Evolutionary conservation across 2,888 invertebrate species (phyloP).

Genomic region (Acrobasis suavella): DNA sequence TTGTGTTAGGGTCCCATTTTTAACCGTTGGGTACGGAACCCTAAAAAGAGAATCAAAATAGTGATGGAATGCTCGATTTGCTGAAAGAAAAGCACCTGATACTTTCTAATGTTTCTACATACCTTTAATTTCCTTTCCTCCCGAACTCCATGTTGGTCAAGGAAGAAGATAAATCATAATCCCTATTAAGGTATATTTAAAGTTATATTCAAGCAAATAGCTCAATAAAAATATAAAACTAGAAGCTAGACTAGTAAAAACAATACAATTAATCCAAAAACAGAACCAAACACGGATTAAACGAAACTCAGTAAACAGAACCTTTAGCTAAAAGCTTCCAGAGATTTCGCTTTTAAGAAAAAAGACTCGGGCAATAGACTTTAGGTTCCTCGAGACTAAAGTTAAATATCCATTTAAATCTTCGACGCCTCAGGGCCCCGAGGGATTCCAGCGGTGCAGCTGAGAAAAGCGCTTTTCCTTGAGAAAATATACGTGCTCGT

Average conservation of each 20-base stretch:
- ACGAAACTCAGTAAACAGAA: constrained; percentile 52
- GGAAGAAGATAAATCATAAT: too few relatives aligned
- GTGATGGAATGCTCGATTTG: too few relatives aligned
- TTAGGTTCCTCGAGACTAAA: constrained; percentile 77
- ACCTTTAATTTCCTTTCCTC: too few relatives aligned
- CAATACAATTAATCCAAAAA: constrained; percentile 9
- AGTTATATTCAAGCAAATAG: too few relatives aligned
- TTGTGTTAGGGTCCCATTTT: too few relatives aligned
- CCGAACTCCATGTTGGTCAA: too few relatives aligned
- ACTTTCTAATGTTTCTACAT: too few relatives aligned
- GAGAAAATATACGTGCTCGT: constrained; percentile 8
- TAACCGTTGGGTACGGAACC: too few relatives aligned
- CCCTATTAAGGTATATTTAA: too few relatives aligned
- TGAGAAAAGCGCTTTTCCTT: constrained; percentile 48
- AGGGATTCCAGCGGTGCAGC: constrained; percentile 69
- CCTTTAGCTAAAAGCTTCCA: constrained; percentile 72
- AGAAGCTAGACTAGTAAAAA: background rate
- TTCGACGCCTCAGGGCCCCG: constrained; percentile 59
- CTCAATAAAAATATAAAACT: too few relatives aligned
- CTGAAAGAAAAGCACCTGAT: too few relatives aligned
- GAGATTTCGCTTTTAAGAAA: constrained; percentile 58
- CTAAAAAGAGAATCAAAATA: too few relatives aligned
- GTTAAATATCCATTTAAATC: constrained; percentile 82
- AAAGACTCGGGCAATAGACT: constrained; percentile 72
- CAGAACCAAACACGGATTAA: constrained; percentile 34